A percentile compares a stretch with the other conserved stretches of the same genome.
Conservation (phyloP, 2,888 invertebrate genomes). For the Sesia bembeciformis region DNA sequence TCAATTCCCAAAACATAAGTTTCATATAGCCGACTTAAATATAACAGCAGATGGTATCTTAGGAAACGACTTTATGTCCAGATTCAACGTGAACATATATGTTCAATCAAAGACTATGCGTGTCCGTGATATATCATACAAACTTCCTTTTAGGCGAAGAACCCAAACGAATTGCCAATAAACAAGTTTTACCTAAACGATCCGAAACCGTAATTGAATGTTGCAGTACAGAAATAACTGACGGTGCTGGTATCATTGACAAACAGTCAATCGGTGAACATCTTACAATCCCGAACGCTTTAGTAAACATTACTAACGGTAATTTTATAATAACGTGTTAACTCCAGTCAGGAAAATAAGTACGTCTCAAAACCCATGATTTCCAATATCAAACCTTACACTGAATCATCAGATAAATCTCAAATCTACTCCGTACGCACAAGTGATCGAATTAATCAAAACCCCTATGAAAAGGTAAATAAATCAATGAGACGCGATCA, state of each 20-base stretch:
- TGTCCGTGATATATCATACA: slow-evolving; percentile 13
- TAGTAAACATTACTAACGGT: slow-evolving; percentile 12
- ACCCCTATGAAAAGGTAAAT: neutral
- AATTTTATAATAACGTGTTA: slow-evolving; percentile 11
- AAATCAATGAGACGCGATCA: neutral
- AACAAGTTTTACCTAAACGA: slow-evolving; percentile 10
- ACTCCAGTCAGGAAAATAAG: too few species aligned
- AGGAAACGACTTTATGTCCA: slow-evolving; percentile 22
- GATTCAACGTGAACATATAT: slow-evolving; percentile 18
- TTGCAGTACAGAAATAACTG: slow-evolving; percentile 6
- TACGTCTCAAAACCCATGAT: too few species aligned
- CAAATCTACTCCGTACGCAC: too few species aligned
- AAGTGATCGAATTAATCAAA: too few species aligned
- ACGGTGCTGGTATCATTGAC: slow-evolving; percentile 13
- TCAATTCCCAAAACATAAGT: slow-evolving; percentile 15
- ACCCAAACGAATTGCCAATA: neutral
- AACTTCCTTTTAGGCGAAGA: slow-evolving; percentile 11
- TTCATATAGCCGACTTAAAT: slow-evolving; percentile 17
- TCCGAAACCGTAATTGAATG: slow-evolving; percentile 19
- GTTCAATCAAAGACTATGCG: slow-evolving; percentile 21
- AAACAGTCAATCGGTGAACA: slow-evolving; percentile 13
- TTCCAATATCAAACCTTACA: too few species aligned
- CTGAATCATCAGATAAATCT: too few species aligned
- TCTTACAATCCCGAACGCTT: slow-evolving; percentile 15
- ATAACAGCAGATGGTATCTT: slow-evolving; percentile 17